Evolutionary conservation across 2,888 invertebrate species (phyloP).

Genomic region (Hypercompe scribonia): DNA sequence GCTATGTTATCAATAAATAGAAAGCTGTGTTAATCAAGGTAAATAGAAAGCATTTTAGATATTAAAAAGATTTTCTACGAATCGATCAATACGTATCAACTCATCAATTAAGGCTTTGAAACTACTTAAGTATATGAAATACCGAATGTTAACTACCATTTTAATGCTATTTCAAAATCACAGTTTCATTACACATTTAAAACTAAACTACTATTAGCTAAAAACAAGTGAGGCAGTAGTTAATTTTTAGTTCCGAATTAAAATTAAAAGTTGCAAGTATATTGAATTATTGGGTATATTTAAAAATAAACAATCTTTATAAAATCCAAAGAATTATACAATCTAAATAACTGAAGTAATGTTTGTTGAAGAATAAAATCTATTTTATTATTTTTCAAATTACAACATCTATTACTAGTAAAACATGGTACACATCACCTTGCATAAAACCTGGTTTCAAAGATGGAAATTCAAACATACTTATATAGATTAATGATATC

Average conservation of each 20-base stretch:
- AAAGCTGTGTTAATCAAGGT: background rate
- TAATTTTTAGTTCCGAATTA: background rate
- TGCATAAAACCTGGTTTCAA: background rate
- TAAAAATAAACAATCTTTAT: background rate
- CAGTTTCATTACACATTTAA: background rate
- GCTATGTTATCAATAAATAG: background rate
- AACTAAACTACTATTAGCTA: background rate
- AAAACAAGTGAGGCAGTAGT: background rate
- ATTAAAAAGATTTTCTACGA: background rate
- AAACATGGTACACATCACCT: background rate
- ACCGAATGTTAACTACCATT: background rate
- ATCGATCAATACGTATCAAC: conserved; percentile 7
- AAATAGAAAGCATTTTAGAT: background rate
- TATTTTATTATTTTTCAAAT: background rate
- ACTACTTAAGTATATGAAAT: background rate
- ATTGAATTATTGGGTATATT: background rate
- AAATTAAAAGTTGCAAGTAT: background rate
- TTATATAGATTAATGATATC: background rate
- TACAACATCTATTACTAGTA: background rate
- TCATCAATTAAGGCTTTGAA: background rate
- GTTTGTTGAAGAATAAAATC: background rate
- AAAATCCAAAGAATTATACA: background rate
- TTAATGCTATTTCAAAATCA: background rate
- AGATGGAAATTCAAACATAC: background rate
- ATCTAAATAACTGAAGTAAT: background rate